Conservation (phyloP, 2,888 invertebrate species). For the Slavum lentiscoides region DNA sequence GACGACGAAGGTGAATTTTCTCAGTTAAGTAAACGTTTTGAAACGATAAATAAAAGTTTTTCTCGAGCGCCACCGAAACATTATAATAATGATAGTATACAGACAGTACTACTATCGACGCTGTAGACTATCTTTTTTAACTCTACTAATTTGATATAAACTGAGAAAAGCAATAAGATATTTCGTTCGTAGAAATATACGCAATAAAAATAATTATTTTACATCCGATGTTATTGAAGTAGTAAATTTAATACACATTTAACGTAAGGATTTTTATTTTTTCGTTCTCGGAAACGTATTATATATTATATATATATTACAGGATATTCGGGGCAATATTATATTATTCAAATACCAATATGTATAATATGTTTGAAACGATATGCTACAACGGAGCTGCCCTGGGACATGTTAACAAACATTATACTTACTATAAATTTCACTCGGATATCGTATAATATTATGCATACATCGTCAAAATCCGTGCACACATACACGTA, state of each 20-base stretch:
- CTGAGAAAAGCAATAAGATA: background rate
- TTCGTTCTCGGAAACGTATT: too few species aligned
- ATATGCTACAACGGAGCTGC: background rate
- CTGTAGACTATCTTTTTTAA: background rate
- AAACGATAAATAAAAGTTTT: slow-evolving; percentile 17
- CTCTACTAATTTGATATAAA: slow-evolving; percentile 20
- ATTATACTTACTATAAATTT: too few species aligned
- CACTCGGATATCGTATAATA: too few species aligned
- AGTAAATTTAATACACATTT: too few species aligned
- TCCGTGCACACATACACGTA: background rate
- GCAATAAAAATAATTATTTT: too few species aligned
- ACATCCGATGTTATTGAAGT: too few species aligned
- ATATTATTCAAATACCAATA: background rate
- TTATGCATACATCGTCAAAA: too few species aligned
- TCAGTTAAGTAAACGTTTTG: slow-evolving; percentile 32
- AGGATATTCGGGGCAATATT: too few species aligned
- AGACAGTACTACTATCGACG: background rate
- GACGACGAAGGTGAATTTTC: slow-evolving; percentile 3
- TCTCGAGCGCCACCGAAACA: background rate
- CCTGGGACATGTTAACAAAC: background rate
- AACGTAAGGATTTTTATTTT: too few species aligned
- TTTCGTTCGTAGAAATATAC: too few species aligned
- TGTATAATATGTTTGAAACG: background rate
- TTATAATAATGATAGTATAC: slow-evolving; percentile 7
- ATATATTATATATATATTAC: too few species aligned